Evolutionary conservation across 2,888 invertebrate species (phyloP).

Genomic region (Griposia aprilina): DNA sequence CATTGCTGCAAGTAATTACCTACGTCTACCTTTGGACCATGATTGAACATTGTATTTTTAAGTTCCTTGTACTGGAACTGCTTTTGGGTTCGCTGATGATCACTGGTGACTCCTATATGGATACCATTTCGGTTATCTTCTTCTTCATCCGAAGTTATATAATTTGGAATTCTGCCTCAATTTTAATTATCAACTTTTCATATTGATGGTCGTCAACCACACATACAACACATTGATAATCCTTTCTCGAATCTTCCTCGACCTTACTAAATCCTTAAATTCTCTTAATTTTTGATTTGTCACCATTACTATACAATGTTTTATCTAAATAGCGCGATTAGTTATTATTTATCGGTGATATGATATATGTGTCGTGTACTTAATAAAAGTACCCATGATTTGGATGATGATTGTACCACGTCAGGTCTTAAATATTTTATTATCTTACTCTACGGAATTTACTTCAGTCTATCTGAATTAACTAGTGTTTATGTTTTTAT

Average conservation of each 20-base stretch:
- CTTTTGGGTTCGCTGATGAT: background rate
- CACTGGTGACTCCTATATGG: background rate
- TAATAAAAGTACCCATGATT: constrained; percentile 14
- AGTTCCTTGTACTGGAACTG: background rate
- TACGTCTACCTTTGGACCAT: background rate
- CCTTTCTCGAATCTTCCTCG: background rate
- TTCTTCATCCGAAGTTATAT: background rate
- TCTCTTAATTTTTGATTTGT: background rate
- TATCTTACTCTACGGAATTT: constrained; percentile 9
- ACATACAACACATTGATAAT: background rate
- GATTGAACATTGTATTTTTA: background rate
- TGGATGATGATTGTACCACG: constrained; percentile 6
- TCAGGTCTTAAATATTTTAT: constrained; percentile 28
- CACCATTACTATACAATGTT: constrained; percentile 19
- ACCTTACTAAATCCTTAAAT: background rate
- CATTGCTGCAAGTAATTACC: background rate
- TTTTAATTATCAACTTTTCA: background rate
- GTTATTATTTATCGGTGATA: constrained; percentile 29
- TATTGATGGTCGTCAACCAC: no score
- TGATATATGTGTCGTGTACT: constrained; percentile 11
- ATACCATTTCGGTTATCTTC: background rate
- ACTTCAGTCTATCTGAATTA: background rate
- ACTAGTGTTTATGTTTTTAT: no score
- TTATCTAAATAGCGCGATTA: constrained; percentile 42
- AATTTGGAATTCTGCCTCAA: background rate